phyloP scores from a whole-genome alignment of 2,888 invertebrate species.

The Noctua fimbriata region DNA sequence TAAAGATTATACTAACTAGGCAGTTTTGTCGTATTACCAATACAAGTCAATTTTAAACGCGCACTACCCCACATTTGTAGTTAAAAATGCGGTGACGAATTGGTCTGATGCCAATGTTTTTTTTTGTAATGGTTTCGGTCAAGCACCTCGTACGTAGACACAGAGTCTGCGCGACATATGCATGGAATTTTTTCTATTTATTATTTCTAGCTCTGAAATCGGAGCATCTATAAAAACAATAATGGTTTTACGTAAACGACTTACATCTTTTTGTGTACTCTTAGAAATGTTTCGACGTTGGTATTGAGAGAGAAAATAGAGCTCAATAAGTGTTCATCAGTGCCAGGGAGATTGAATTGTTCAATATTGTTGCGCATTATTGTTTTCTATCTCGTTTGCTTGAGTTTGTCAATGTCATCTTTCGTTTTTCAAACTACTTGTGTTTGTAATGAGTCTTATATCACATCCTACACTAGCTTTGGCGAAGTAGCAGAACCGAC shows the following conservation, averaged over 20 bases:
- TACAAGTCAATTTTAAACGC: slow-evolving; percentile 35
- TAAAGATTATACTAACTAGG: neutral
- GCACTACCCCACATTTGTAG: slow-evolving; percentile 51
- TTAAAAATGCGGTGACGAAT: slow-evolving; percentile 60
- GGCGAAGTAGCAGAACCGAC: neutral
- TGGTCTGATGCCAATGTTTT: slow-evolving; percentile 71
- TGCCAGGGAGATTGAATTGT: neutral
- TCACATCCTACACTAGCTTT: no score
- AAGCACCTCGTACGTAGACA: slow-evolving; percentile 70
- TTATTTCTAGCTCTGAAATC: slow-evolving; percentile 39
- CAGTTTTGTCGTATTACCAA: neutral
- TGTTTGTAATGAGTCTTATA: no score
- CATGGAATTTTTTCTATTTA: slow-evolving; percentile 44
- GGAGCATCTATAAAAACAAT: slow-evolving; percentile 54
- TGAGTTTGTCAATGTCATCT: neutral
- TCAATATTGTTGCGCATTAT: neutral
- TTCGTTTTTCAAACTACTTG: neutral
- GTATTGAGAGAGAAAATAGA: slow-evolving; percentile 14
- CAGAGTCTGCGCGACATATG: slow-evolving; percentile 61
- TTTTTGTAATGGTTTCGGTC: slow-evolving; percentile 68
- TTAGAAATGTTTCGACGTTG: slow-evolving; percentile 16
- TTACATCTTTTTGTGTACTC: slow-evolving; percentile 1
- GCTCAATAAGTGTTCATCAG: neutral
- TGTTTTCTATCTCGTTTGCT: neutral
- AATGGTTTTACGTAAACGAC: slow-evolving; percentile 37